Percentiles rank a stretch among this genome's conserved stretches.
Conservation (phyloP, 2,113 vertebrate genomes). For the Climacteris rufus region DNA sequence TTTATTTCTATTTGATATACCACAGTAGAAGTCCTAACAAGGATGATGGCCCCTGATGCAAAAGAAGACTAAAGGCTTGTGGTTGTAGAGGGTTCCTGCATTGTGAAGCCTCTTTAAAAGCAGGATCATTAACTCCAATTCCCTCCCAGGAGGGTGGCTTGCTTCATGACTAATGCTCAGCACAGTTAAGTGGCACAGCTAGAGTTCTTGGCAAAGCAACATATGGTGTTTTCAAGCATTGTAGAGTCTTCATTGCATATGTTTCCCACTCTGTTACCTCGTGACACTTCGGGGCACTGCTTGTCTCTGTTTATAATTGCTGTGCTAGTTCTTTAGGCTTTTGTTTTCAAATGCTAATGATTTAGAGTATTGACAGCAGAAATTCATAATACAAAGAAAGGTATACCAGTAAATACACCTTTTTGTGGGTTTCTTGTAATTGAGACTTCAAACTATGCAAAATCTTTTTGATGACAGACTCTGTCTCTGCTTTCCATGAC, state of each 20-base stretch:
- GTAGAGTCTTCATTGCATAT: background rate
- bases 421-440: background rate
- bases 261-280: background rate
- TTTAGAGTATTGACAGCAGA: background rate
- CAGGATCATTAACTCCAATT: background rate
- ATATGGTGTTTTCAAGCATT: background rate
- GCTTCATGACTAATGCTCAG: background rate
- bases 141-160: background rate
- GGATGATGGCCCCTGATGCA: background rate
- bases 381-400: background rate
- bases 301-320: background rate
- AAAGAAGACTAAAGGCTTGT: background rate
- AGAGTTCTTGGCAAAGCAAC: background rate
- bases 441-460: background rate
- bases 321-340: background rate
- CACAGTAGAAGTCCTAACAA: background rate
- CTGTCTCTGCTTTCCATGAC: background rate
- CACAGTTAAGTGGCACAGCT: background rate
- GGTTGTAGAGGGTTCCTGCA: background rate
- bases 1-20: background rate
- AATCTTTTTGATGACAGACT: background rate
- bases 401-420: background rate
- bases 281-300: background rate
- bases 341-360: background rate
- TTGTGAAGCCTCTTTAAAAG: background rate